phyloP scores from a whole-genome alignment of 2,797 vertebrate genomes.

The Urocyon cinereoargenteus region DNA sequence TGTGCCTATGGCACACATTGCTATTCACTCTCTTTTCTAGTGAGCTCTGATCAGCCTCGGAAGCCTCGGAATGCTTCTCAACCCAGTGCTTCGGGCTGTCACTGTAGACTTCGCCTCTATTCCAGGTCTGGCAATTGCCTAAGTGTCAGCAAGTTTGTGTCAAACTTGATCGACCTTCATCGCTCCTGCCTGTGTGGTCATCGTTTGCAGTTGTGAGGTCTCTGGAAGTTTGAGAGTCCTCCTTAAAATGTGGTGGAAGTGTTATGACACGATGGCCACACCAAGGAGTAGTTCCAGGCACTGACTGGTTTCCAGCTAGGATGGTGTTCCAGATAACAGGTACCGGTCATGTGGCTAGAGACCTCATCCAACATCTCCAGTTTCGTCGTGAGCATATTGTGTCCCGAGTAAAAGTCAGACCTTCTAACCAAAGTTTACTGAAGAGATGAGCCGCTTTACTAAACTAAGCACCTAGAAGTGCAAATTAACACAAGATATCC shows the following conservation, averaged over 20 bases:
- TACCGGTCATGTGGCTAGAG: background rate
- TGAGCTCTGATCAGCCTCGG: background rate
- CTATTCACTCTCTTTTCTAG: background rate
- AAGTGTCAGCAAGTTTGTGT: background rate
- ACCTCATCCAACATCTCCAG: background rate
- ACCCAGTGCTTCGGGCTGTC: background rate
- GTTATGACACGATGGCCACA: background rate
- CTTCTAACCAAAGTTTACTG: background rate
- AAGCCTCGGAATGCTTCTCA: background rate
- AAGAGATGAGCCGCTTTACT: background rate
- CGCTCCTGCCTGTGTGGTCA: background rate
- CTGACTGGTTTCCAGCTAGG: background rate
- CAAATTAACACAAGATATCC: background rate
- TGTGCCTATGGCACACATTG: rapidly evolving
- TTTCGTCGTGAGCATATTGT: background rate
- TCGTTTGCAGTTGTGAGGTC: background rate
- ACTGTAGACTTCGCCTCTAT: rapidly evolving
- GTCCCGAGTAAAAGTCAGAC: background rate
- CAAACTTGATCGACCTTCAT: background rate
- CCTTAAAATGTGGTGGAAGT: background rate
- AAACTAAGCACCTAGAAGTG: slow-evolving; percentile 1
- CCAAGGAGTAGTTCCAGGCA: background rate
- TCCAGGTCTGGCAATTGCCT: background rate
- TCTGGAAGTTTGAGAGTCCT: background rate
- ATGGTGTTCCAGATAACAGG: background rate